Base-by-base conservation (phyloP, 2,797 vertebrate genomes). In the Hypotaenidia okinawae region DNA sequence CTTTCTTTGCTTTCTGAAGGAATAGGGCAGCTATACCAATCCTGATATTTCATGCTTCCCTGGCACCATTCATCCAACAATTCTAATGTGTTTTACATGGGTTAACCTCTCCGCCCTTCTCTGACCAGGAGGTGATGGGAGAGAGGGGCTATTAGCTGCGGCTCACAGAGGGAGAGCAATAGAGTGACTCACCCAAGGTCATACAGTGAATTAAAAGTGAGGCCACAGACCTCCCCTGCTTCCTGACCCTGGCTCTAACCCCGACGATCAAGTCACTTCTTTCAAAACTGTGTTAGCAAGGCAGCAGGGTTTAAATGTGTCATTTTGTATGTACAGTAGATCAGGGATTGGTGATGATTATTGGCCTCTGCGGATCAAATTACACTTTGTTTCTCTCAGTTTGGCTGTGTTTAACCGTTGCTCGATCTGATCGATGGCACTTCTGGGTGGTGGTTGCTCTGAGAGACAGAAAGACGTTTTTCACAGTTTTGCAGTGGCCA, bases 101-200 rank as follows among this genome's bases (percentile, higher is more conserved):
- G 54, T 84, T 90, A 85, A 81, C 72, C 64, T 90, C 78, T 23
- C 35, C 3, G 11, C 77, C 63, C 70, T 90, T 33, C 49, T 67
- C 61, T 58, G 70, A 75, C 76, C 58, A 39, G 69, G 43, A 89
- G 67, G 78, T 84, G 88, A 80, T 87, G 63, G 33, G 43, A 70
- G 54, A 16, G 16, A 13, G 23, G 28, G 1, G 9, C 47, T 84
- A 28, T 88, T 91, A 92, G 80, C 91, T 5, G 6, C 76, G 52
- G 58, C 69, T 93, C 62, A 22, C 33, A 52, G 62, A 75, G 59
- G 37, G 45, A 88, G 43, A 78, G 76, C 43, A 13, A 73, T 62
- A n/a, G 39, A 94, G 43, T 24, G 68, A 92, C 72, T 94, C 93
- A 62, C 86, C 72, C 87, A 94, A 92, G 94, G 96, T 93, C 92